Evolutionary conservation across 2,888 invertebrate species (phyloP).

Genomic region (Dicyrtomina minuta): DNA sequence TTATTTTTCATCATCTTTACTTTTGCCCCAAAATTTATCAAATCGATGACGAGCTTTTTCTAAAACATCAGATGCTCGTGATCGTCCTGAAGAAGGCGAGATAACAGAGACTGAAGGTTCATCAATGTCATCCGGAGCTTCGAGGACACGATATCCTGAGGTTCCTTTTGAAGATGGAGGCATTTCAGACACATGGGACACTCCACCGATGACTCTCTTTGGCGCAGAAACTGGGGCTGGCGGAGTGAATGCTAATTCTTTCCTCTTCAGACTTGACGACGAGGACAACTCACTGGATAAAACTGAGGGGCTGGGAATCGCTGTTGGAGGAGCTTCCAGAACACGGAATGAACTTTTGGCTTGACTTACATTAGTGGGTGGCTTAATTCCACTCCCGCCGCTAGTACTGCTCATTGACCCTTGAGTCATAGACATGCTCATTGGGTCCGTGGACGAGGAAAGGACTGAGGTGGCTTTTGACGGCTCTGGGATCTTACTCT

Average conservation of each 20-base stretch:
- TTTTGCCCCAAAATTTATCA: conserved; percentile 75
- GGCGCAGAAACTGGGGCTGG: conserved; percentile 46
- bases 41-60: conserved; percentile 80
- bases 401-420: conserved; percentile 39
- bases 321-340: conserved; percentile 60
- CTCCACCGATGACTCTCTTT: conserved; percentile 35
- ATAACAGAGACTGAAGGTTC: conserved; percentile 52
- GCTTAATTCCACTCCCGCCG: conserved; percentile 36
- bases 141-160: conserved; percentile 57
- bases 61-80: conserved; percentile 71
- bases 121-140: conserved; percentile 55
- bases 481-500: conserved; percentile 21
- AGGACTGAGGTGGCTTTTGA: background rate
- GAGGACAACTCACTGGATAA: background rate
- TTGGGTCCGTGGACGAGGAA: background rate
- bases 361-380: conserved; percentile 47
- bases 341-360: conserved; percentile 62
- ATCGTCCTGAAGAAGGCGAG: conserved; percentile 56
- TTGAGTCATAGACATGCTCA: background rate
- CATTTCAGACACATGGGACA: conserved; percentile 50
- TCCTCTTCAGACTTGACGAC: conserved; percentile 27
- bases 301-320: conserved; percentile 33
- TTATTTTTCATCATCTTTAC: conserved; percentile 54
- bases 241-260: conserved; percentile 40
- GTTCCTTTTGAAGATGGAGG: conserved; percentile 46